Percentiles rank a stretch among this genome's conserved stretches.
phyloP scores from a whole-genome alignment of 2,888 invertebrate genomes.

The Athalia cordata region DNA sequence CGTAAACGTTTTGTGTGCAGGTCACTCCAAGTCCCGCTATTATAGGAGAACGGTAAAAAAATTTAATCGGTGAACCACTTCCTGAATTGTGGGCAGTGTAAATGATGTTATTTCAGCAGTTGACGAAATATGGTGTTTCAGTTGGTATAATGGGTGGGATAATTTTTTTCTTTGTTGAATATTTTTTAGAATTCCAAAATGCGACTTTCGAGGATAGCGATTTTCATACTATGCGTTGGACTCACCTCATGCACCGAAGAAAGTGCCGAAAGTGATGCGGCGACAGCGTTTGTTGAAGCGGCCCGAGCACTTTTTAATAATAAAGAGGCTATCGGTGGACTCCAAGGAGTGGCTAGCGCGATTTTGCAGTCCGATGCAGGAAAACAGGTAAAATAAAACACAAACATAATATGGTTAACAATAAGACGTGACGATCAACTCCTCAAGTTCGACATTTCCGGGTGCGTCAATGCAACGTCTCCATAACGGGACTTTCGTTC shows the following conservation, averaged over 20 bases:
- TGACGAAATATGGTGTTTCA: background rate
- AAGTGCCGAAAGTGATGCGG: conserved; percentile 74
- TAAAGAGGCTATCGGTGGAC: conserved; percentile 76
- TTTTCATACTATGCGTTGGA: conserved; percentile 60
- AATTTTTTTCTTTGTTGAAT: background rate
- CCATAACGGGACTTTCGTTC: conserved; percentile 23
- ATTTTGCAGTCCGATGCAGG: conserved; percentile 82
- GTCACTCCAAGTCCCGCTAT: conserved; percentile 36
- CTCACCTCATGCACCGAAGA: conserved; percentile 58
- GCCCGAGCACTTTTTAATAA: conserved; percentile 82
- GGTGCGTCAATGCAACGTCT: conserved; percentile 1
- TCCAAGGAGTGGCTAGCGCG: conserved; percentile 81
- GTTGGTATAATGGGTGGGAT: background rate
- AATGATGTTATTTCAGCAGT: background rate
- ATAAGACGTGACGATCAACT: background rate
- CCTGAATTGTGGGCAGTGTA: background rate
- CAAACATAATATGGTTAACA: background rate
- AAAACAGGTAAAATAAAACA: conserved; percentile 73
- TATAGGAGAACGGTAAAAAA: conserved; percentile 13
- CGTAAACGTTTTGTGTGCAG: conserved; percentile 5
- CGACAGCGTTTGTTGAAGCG: conserved; percentile 81
- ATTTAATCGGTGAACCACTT: conserved; percentile 19
- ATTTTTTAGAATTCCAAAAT: conserved; percentile 53
- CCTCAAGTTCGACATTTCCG: conserved; percentile 21
- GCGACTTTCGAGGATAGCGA: conserved; percentile 59